A percentile compares a stretch with the other conserved stretches of the same genome.
Conservation (phyloP, 2,888 invertebrate species). For the Cryptophagus acutangulus region DNA sequence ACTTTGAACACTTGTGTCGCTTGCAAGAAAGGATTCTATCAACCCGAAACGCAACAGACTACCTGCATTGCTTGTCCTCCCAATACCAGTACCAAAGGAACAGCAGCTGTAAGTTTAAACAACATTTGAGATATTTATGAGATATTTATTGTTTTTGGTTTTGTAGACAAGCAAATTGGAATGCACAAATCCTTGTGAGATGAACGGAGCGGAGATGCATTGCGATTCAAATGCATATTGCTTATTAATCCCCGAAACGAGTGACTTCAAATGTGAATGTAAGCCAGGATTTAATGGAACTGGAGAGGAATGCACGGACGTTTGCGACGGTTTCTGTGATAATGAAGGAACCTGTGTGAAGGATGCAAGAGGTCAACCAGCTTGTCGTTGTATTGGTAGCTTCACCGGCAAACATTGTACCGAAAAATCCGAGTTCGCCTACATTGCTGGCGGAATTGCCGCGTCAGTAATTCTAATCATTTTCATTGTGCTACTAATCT, state of each 20-base stretch:
- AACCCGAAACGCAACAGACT: conserved; percentile 83
- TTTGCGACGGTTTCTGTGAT: conserved; percentile 81
- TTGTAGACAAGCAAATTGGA: conserved; percentile 69
- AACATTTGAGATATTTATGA: conserved; percentile 1
- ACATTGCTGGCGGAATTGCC: conserved; percentile 90
- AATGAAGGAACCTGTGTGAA: conserved; percentile 87
- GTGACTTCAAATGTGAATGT: conserved; percentile 86
- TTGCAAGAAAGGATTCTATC: conserved; percentile 88
- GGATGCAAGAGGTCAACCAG: conserved; percentile 75
- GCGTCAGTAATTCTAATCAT: conserved; percentile 92
- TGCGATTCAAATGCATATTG: conserved; percentile 87
- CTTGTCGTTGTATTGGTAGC: conserved; percentile 86
- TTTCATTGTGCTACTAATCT: conserved; percentile 85
- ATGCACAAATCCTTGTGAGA: conserved; percentile 88
- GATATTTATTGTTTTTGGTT: conserved; percentile 9
- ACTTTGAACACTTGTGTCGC: conserved; percentile 80
- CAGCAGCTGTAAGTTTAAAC: conserved; percentile 64
- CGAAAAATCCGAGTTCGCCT: conserved; percentile 91
- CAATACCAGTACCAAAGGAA: conserved; percentile 81
- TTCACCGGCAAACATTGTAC: conserved; percentile 86
- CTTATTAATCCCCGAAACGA: conserved; percentile 73
- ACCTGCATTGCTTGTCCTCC: conserved; percentile 82
- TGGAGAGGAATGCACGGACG: conserved; percentile 74
- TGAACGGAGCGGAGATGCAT: conserved; percentile 73
- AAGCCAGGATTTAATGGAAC: conserved; percentile 90